A percentile compares a stretch with the other conserved stretches of the same genome.
These are phyloP conservation scores for honey bee (Apis mellifera) DNA, from an alignment of 1,140 invertebrate species.

Conservation along the genomic window Amel_HAv3.1 CM009931.2:7497501-7498000, in stretches of 20 bases:
- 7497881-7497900: background rate
- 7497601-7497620: too few species aligned
- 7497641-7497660: background rate
- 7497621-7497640: background rate
- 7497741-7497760: background rate
- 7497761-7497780: background rate
- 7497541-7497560: background rate
- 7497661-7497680: too few species aligned
- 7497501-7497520: conserved; percentile 78
- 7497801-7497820: conserved; percentile 2
- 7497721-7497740: background rate
- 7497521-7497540: conserved; percentile 30
- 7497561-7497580: too few species aligned
- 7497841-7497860: conserved; percentile 37
- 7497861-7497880: background rate
- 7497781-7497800: conserved; percentile 18
- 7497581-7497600: too few species aligned
- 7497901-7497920: conserved; percentile 33
- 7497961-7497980: background rate
- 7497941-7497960: background rate
- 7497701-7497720: too few species aligned
- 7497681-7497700: too few species aligned
- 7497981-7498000: background rate
- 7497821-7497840: conserved; percentile 13
- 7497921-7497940: conserved; percentile 29